Percentiles rank a stretch among this genome's conserved stretches.
These are phyloP conservation scores for Idaea biselata DNA, from an alignment of 2,888 invertebrate genomes.

Conservation along the genomic window DNA sequence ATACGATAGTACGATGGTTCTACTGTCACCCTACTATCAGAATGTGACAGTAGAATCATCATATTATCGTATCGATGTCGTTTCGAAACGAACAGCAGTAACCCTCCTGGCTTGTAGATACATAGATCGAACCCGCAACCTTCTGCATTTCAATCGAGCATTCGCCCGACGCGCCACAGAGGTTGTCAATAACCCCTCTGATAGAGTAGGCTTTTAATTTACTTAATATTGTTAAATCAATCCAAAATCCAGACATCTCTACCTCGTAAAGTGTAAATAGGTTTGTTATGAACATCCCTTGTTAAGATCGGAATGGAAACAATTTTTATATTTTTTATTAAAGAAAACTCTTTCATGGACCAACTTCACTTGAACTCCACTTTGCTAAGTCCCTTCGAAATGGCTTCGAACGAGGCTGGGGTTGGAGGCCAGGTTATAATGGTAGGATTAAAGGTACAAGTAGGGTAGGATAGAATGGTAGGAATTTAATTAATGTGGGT, in stretches of 20 bases:
- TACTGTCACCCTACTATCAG: no score
- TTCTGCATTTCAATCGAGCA: no score
- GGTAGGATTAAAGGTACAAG: constrained; percentile 30
- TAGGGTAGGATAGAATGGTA: constrained; percentile 39
- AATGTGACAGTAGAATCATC: no score
- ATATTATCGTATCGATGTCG: no score
- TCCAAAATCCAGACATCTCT: background rate
- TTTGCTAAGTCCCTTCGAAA: constrained; percentile 23
- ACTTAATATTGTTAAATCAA: background rate
- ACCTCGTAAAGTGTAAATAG: constrained; percentile 35
- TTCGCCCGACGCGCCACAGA: no score
- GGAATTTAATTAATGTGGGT: constrained; percentile 63
- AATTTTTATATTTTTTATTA: constrained; percentile 49
- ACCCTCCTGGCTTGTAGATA: no score
- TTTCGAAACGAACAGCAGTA: no score
- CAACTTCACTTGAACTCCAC: constrained; percentile 32
- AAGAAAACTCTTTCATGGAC: constrained; percentile 36
- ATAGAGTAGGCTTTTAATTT: no score
- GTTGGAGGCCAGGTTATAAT: constrained; percentile 37
- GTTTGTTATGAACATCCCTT: constrained; percentile 42
- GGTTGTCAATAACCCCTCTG: no score
- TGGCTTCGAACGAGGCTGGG: constrained; percentile 27
- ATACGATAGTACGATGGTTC: no score
- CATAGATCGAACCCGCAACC: no score
- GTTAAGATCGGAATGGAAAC: constrained; percentile 47